phyloP scores from a whole-genome alignment of 2,797 vertebrate species.

The Smutsia temminckii region DNA sequence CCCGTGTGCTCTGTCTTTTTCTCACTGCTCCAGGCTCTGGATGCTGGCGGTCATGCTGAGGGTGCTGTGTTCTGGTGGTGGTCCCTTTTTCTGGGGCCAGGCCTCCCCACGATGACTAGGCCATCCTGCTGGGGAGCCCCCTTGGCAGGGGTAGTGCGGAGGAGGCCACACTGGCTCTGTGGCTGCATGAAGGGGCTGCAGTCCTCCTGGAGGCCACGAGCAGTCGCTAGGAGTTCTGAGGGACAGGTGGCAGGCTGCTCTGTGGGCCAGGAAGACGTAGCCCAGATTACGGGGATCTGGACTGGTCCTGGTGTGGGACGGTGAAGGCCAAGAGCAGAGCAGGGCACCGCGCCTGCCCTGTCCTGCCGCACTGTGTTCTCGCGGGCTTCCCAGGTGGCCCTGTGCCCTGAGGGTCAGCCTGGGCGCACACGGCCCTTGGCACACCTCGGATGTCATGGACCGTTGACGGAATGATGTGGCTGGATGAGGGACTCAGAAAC shows the following conservation, averaged over 20 bases:
- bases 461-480: not conserved
- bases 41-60: not conserved
- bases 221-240: not conserved
- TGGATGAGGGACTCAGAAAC: not conserved
- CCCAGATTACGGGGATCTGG: not conserved
- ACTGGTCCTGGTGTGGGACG: not conserved
- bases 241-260: not conserved
- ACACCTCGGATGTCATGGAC: not conserved
- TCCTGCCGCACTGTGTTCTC: not conserved
- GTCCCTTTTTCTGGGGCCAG: not conserved
- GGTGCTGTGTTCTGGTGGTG: too few species aligned
- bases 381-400: too few species aligned
- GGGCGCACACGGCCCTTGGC: not conserved
- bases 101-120: not conserved
- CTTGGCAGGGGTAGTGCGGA: not conserved
- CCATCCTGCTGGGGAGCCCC: not conserved
- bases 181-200: rapidly evolving
- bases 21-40: not conserved
- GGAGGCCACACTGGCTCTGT: not conserved
- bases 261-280: not conserved
- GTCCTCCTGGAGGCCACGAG: not conserved
- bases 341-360: too few species aligned
- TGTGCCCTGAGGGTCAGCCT: too few species aligned
- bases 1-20: rapidly evolving
- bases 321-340: not conserved